Evolutionary conservation across 1,140 invertebrate genomes (phyloP), one percentile per base, ranked within the genome.

Genomic region (Pararge aegeria): DNA sequence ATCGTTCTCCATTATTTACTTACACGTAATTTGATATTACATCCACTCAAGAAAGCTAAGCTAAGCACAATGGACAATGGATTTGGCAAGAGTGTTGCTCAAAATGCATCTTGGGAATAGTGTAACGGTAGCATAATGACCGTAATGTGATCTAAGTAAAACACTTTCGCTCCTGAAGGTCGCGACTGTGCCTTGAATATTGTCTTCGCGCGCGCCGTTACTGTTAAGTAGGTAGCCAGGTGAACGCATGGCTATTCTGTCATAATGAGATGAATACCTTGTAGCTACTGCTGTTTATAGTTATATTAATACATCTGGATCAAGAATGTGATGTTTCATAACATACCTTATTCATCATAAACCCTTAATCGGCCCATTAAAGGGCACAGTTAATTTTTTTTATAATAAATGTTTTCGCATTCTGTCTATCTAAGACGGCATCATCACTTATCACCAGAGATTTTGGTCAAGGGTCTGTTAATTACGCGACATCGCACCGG

Each of bases 81-180:
- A 19, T 62, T 62, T 62, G 46, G 21, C 53, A 62, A 62, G n/a
- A 34, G 27, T 34, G 18, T 61, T 51, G 46, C 48, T 52, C 55
- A 55, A 56, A 62, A 55, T 62, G 48, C 53, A 62, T 62, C 53
- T 62, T 55, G 52, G 15, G 46, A 60, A 65, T 34, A 60, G 52
- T 46, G 49, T 59, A 59, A 60, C 53, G 37, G 53, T 60, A 54
- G 56, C 56, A 64, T 60, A 68, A 64, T 68, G 42, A 61, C 61
- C 56, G 55, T 66, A 52, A 62, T 62, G 59, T 66, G 59, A 66
- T 73, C 68, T 67, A 80, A 78, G 68, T 81, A 72, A 80, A 81
- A 80, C 80, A 81, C 78, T 83, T 81, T 81, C 80, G 53, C 78
- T 58, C 10, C 27, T 73, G 78, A 81, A 83, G 80, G 80, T 78